phyloP scores from a whole-genome alignment of 1,140 invertebrate genomes.

The Arctopsyche grandis region DNA sequence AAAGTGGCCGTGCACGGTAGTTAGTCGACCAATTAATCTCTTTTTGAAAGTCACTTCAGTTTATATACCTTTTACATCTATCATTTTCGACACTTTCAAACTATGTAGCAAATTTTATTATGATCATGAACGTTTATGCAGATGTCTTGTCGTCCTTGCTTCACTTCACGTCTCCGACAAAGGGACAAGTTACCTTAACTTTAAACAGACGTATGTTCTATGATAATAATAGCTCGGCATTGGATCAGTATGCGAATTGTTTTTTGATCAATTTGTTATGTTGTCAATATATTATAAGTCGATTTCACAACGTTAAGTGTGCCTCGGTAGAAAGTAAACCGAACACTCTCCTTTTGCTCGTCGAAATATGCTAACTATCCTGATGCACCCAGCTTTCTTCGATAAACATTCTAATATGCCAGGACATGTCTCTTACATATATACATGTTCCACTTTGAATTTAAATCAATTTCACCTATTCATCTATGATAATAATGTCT shows the following conservation, averaged over 20 bases:
- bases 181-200: conserved; percentile 28
- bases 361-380: conserved; percentile 26
- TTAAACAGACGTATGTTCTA: background rate
- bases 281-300: background rate
- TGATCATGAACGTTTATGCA: background rate
- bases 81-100: background rate
- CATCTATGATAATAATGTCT: no score
- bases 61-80: background rate
- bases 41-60: background rate
- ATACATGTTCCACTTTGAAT: no score
- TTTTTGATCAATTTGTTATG: background rate
- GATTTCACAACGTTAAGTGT: conserved; percentile 28
- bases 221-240: no score
- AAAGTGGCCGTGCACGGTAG: background rate
- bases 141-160: background rate
- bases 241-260: background rate
- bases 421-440: background rate
- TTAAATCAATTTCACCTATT: no score
- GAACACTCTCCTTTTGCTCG: conserved; percentile 30
- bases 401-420: conserved; percentile 13
- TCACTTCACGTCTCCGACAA: conserved; percentile 17
- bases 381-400: conserved; percentile 2
- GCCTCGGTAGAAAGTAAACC: conserved; percentile 29
- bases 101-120: background rate
- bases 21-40: conserved; percentile 14